These are phyloP conservation scores for Vidua chalybeata DNA, from an alignment of 2,113 vertebrate species.

Conservation along the genomic window DNA sequence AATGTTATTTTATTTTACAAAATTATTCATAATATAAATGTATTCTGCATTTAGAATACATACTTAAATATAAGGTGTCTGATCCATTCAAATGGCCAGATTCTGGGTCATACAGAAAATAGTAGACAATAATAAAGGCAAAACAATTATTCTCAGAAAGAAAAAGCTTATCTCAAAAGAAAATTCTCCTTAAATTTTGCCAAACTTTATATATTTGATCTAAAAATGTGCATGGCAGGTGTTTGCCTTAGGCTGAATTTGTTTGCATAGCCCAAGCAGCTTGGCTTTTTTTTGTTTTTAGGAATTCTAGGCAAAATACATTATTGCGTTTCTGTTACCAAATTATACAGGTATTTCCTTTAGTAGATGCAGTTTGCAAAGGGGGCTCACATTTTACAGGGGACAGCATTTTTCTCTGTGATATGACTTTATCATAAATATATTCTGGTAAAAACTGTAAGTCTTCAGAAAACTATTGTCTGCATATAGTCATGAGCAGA, in stretches of 20 bases:
- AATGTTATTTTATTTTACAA: background rate
- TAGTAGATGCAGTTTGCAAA: background rate
- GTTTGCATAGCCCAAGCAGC: background rate
- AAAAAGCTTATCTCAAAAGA: background rate
- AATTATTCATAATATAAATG: background rate
- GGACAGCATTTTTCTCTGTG: background rate
- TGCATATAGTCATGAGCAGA: background rate
- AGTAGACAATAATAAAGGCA: background rate
- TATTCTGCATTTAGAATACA: background rate
- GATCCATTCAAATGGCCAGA: background rate
- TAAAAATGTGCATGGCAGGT: conserved; percentile 9
- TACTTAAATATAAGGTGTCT: background rate
- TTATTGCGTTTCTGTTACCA: background rate
- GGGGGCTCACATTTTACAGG: background rate
- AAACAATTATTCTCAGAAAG: background rate
- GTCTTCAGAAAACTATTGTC: background rate
- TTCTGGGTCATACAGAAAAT: background rate
- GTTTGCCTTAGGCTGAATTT: background rate
- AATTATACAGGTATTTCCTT: background rate
- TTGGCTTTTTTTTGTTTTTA: background rate
- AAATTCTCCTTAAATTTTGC: background rate
- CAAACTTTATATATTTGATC: background rate
- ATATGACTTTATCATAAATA: background rate
- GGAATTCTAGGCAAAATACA: background rate
- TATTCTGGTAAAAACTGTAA: background rate